Conservation (phyloP, 2,888 invertebrate species). For the Cacoxenus indagator region DNA sequence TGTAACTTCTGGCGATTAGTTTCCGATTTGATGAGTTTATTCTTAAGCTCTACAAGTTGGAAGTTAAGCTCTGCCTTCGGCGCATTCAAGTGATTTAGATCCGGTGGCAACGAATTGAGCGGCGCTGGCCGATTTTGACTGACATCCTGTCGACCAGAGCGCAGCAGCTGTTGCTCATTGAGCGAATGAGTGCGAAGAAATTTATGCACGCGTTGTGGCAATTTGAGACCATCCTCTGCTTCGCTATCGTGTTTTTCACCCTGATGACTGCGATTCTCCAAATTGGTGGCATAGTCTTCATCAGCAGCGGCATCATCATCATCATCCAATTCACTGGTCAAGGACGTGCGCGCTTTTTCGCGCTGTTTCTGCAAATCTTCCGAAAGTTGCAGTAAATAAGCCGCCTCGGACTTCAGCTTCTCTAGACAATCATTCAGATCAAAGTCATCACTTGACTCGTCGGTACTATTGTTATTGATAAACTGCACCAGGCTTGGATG, state of each 20-base stretch:
- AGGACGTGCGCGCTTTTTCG: neutral
- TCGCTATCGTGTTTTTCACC: conserved; percentile 55
- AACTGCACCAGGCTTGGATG: conserved; percentile 74
- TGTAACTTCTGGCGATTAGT: conserved; percentile 72
- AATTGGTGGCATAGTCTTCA: conserved; percentile 21
- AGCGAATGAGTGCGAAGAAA: conserved; percentile 66
- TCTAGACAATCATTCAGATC: conserved; percentile 80
- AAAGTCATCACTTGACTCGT: conserved; percentile 64
- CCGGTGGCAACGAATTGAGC: conserved; percentile 63
- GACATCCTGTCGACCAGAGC: conserved; percentile 21
- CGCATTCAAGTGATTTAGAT: conserved; percentile 58
- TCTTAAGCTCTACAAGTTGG: conserved; percentile 75
- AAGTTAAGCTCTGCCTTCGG: conserved; percentile 69
- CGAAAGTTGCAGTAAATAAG: conserved; percentile 78
- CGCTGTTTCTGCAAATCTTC: conserved; percentile 60
- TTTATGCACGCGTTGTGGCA: conserved; percentile 47
- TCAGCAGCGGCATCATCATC: conserved; percentile 40
- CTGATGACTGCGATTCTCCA: conserved; percentile 44
- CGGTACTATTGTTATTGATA: conserved; percentile 74
- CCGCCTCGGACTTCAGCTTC: conserved; percentile 79
- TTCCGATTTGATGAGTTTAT: conserved; percentile 69
- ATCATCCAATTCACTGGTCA: conserved; percentile 45
- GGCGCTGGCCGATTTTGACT: neutral
- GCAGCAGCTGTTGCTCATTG: conserved; percentile 65
- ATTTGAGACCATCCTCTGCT: conserved; percentile 58